Evolutionary conservation across 1,140 invertebrate genomes (phyloP), one percentile per base, ranked within the genome.

Genomic region (Hycleus phaleratus): DNA sequence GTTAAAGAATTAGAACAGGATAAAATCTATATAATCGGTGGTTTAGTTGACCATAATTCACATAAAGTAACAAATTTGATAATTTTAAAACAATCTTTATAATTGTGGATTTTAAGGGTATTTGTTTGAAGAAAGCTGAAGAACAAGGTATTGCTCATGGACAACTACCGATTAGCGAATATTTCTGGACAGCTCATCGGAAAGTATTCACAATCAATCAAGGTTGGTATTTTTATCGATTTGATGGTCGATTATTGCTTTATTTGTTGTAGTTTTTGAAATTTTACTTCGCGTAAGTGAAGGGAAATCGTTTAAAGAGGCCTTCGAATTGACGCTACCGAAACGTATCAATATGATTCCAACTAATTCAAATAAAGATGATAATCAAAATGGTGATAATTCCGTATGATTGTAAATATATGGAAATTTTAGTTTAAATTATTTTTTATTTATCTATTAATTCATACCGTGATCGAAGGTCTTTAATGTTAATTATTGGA

Each of bases 131-230:
- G 62, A 77, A 90, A 63, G 95, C 97, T 11, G 63, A 77, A 43
- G 81, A 91, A 70, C 85, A 87, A 71, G 86, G 84, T 12, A 80
- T 97, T 9, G 72, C 70, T 58, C 95, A 97, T 77, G 95, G 85
- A 0, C 84, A 88, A 67, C 75, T 99, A 39, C 95, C 97, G 1
- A 83, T 99, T 67, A 84, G 86, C 65, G 86, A 95, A 74, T 93
- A 89, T 78, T 81, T 99, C 26, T 83, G 90, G 67, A 91, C 98
- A 87, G 93, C 93, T 77, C 89, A 90, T 5, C 81, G 95, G 68
- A 93, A 93, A 79, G 94, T 98, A 43, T 81, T 99, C 38, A 94
- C 95, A 25, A 90, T 98, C 58, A 93, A 97, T 78, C 96, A 99
- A 79, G 94, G 91, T 93, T 4, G 18, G 12, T 2, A 32, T 5